A percentile compares a stretch with the other conserved stretches of the same genome.
These are phyloP conservation scores for Stegana nigrithorax DNA, from an alignment of 2,888 invertebrate genomes.

Conservation along the genomic window DNA sequence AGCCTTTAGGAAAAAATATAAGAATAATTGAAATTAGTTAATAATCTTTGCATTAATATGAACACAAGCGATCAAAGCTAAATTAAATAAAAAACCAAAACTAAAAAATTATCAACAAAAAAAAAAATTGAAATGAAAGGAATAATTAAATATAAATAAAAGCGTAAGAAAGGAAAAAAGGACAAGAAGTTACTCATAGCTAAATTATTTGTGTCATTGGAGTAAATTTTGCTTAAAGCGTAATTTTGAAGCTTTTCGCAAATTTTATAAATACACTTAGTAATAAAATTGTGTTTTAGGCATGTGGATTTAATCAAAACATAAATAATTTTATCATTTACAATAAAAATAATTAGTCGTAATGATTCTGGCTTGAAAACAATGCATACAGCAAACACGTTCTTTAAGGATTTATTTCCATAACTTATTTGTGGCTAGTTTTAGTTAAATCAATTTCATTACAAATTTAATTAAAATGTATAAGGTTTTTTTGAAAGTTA, in stretches of 20 bases:
- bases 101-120: conserved; percentile 28
- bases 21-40: conserved; percentile 9
- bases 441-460: too few species aligned
- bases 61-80: conserved; percentile 9
- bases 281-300: too few species aligned
- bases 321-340: too few species aligned
- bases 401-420: too few species aligned
- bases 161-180: conserved; percentile 17
- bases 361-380: too few species aligned
- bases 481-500: too few species aligned
- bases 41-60: neutral
- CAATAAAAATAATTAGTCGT: too few species aligned
- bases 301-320: too few species aligned
- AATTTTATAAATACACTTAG: too few species aligned
- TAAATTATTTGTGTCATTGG: conserved; percentile 29
- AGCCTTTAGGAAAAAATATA: conserved; percentile 22
- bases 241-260: conserved; percentile 54
- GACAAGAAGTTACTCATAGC: conserved; percentile 8
- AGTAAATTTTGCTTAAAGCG: conserved; percentile 37
- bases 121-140: conserved; percentile 8
- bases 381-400: too few species aligned
- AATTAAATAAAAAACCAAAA: conserved; percentile 4
- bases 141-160: neutral
- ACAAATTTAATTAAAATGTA: too few species aligned
- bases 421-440: too few species aligned